Conservation (phyloP, 2,888 invertebrate species). For the Podabrus alpinus region DNA sequence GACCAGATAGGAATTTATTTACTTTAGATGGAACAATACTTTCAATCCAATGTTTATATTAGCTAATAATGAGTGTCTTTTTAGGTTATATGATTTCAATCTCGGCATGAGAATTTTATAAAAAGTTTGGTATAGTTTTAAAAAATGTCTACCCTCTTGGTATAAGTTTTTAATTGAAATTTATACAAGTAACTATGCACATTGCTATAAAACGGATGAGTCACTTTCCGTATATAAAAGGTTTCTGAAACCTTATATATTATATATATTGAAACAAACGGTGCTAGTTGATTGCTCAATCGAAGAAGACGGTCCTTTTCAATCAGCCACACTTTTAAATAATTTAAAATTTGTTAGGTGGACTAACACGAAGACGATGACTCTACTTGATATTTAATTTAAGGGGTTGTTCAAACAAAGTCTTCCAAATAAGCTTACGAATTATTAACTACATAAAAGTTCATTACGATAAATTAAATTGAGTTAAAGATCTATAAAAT, state of each 20-base stretch:
- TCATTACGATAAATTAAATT: conserved; percentile 2
- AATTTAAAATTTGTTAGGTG: conserved; percentile 9
- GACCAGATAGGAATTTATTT: too few relatives aligned
- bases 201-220: background rate
- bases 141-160: background rate
- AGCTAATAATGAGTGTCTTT: too few relatives aligned
- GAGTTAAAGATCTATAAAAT: conserved; percentile 5
- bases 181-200: background rate
- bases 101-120: too few relatives aligned
- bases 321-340: conserved; percentile 12
- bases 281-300: conserved; percentile 7
- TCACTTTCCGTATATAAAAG: conserved; percentile 12
- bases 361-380: conserved; percentile 3
- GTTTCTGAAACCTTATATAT: conserved; percentile 28
- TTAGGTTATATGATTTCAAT: too few relatives aligned
- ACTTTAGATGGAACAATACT: too few relatives aligned
- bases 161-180: background rate
- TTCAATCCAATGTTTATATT: too few relatives aligned
- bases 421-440: background rate
- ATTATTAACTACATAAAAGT: background rate
- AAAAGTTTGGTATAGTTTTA: too few relatives aligned
- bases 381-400: background rate
- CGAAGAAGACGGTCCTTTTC: conserved; percentile 4
- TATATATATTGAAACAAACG: conserved; percentile 1
- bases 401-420: background rate